Evolutionary conservation across 2,888 invertebrate genomes (phyloP).

Genomic region (Microctonus brassicae): DNA sequence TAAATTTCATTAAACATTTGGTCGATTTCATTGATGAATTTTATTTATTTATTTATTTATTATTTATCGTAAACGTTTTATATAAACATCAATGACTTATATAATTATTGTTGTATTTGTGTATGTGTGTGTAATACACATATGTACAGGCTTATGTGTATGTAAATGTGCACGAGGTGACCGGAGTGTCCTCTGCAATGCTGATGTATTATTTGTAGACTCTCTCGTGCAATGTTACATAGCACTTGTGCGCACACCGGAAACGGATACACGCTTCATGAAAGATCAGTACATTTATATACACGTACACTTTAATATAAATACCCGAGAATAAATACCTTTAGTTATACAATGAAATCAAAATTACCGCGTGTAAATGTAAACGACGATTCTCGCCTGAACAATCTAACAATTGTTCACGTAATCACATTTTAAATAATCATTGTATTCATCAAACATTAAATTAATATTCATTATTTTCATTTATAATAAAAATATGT

Average conservation of each 20-base stretch:
- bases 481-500: no score
- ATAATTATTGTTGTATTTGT: slow-evolving; percentile 47
- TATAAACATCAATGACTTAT: slow-evolving; percentile 38
- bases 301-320: slow-evolving; percentile 40
- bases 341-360: not conserved
- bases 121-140: no score
- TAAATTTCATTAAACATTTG: no score
- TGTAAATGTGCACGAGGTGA: slow-evolving; percentile 41
- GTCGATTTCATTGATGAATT: not conserved
- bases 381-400: not conserved
- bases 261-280: slow-evolving; percentile 68
- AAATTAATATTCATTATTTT: not conserved
- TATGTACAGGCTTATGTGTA: not conserved
- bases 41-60: slow-evolving; percentile 8
- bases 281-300: slow-evolving; percentile 55
- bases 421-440: not conserved
- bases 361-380: not conserved
- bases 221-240: slow-evolving; percentile 1
- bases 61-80: slow-evolving; percentile 21
- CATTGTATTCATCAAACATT: no score
- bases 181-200: slow-evolving; percentile 49
- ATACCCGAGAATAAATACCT: not conserved
- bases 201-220: no score
- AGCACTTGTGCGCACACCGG: slow-evolving; percentile 51
- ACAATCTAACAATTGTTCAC: not conserved